These are phyloP conservation scores for Erythrolamprus reginae DNA, from an alignment of 2,113 vertebrate genomes.

Conservation along the genomic window DNA sequence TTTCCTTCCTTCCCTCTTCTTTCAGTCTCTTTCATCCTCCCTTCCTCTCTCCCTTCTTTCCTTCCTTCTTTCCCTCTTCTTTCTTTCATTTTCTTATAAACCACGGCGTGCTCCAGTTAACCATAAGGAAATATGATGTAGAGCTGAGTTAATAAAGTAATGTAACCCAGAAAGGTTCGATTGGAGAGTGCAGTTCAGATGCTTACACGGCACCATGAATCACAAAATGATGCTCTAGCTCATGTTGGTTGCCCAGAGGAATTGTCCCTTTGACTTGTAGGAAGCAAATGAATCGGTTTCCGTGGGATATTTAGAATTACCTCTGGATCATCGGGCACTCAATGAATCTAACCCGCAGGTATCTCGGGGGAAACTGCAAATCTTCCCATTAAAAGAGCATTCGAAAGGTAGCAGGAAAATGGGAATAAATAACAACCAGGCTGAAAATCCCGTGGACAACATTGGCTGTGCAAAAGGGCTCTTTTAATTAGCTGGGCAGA, in stretches of 20 bases:
- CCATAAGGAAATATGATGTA: neutral
- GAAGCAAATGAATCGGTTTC: neutral
- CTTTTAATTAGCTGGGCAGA: neutral
- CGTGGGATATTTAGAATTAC: neutral
- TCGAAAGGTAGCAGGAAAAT: conserved; percentile 1
- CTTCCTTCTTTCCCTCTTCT: too few relatives aligned
- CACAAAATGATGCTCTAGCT: neutral
- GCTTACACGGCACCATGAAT: neutral
- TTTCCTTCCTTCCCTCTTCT: too few relatives aligned
- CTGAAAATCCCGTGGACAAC: neutral
- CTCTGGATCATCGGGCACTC: neutral
- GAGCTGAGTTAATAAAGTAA: neutral
- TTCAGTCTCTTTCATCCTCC: neutral
- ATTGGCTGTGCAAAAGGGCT: neutral
- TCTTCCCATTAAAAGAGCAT: neutral
- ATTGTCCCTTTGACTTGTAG: neutral
- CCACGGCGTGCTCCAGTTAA: neutral
- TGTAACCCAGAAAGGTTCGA: neutral
- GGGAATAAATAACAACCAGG: neutral
- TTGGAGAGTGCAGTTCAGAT: neutral
- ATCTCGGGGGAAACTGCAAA: neutral
- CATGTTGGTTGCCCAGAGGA: neutral
- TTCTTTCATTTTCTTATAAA: too few relatives aligned
- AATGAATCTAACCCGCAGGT: neutral
- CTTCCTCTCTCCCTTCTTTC: neutral